A percentile compares a stretch with the other conserved stretches of the same genome.
Conservation (phyloP, 1,140 invertebrate genomes). For the Polypedilum pembai region DNA sequence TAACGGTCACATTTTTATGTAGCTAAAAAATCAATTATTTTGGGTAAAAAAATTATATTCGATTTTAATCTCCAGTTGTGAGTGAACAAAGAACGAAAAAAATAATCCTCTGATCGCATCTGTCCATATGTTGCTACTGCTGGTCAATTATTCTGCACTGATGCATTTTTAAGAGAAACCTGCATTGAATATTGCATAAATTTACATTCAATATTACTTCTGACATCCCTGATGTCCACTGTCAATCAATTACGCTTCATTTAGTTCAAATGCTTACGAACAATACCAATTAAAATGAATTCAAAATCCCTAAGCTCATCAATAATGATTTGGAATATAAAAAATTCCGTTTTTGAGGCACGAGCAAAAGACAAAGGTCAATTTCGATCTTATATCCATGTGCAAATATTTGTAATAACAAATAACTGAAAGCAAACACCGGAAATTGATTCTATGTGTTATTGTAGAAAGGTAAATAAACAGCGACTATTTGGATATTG, state of each 20-base stretch:
- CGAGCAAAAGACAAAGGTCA: neutral
- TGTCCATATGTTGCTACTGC: neutral
- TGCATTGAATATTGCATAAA: neutral
- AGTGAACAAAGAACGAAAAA: conserved; percentile 20
- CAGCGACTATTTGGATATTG: neutral
- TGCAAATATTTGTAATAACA: neutral
- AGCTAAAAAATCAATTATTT: conserved; percentile 11
- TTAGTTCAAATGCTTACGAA: neutral
- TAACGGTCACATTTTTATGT: too few relatives aligned
- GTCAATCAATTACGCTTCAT: conserved; percentile 19
- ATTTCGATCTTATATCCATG: neutral
- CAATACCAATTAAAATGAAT: neutral
- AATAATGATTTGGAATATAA: neutral
- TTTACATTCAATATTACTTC: neutral
- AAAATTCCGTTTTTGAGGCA: neutral
- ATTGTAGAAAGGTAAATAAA: neutral
- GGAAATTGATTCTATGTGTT: neutral
- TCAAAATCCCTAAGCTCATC: neutral
- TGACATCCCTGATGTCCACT: conserved; percentile 21
- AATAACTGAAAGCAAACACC: neutral
- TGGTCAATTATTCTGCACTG: conserved; percentile 27
- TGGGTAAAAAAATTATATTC: neutral
- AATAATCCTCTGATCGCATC: neutral
- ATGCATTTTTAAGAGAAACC: neutral
- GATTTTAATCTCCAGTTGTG: conserved; percentile 28